Evolutionary conservation across 2,888 invertebrate genomes (phyloP).

Genomic region (Eremobia ochroleuca): DNA sequence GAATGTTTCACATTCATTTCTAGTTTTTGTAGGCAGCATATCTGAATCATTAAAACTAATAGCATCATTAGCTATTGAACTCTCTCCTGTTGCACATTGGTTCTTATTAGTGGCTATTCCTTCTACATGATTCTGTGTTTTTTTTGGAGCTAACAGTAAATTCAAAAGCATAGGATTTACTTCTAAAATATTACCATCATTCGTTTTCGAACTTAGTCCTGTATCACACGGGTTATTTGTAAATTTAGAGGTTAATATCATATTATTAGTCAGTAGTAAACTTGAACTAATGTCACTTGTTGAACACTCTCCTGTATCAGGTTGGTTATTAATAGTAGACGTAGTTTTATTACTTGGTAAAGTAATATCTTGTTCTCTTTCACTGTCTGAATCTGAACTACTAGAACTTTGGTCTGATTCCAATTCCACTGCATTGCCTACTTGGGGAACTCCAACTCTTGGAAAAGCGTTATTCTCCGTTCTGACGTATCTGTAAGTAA

Average conservation of each 20-base stretch:
- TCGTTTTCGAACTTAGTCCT: neutral
- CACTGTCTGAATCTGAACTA: constrained; percentile 38
- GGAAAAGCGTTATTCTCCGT: constrained; percentile 15
- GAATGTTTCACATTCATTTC: neutral
- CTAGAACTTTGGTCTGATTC: constrained; percentile 16
- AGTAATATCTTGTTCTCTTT: constrained; percentile 9
- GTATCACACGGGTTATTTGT: neutral
- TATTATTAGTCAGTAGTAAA: constrained; percentile 13
- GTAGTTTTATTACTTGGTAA: constrained; percentile 1
- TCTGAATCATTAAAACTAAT: neutral
- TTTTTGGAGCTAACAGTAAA: neutral
- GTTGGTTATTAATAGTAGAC: neutral
- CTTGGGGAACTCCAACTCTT: too few species aligned
- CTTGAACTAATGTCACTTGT: neutral
- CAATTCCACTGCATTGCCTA: constrained; percentile 2
- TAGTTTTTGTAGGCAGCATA: neutral
- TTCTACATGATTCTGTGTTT: neutral
- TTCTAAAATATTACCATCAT: neutral
- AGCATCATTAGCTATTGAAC: neutral
- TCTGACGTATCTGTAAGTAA: constrained; percentile 49
- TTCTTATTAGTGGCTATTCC: neutral
- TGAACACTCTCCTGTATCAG: neutral
- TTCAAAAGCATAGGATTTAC: constrained; percentile 3
- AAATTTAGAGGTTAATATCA: neutral
- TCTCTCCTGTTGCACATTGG: constrained; percentile 16